Conservation (phyloP, 1,140 invertebrate species). For the Battus philenor region DNA sequence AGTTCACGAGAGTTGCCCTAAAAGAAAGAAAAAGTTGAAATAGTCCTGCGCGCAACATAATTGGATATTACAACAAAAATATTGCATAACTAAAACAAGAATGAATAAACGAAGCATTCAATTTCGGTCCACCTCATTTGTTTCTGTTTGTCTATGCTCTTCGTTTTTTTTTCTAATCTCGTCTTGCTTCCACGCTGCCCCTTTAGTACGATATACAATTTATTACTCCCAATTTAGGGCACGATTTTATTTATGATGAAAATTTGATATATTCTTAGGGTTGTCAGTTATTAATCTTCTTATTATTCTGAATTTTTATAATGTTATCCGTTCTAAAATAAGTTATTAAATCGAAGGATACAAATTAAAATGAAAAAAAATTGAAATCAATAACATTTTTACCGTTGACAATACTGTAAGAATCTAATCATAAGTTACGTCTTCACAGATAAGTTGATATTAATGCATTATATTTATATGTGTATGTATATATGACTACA, state of each 20-base stretch:
- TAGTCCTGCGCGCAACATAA: constrained; percentile 50
- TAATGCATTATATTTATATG: too few species aligned
- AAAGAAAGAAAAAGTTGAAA: constrained; percentile 45
- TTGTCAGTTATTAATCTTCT: constrained; percentile 20
- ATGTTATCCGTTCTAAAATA: too few species aligned
- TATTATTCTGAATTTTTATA: neutral
- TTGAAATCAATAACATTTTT: too few species aligned
- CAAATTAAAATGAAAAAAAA: too few species aligned
- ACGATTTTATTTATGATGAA: constrained; percentile 61
- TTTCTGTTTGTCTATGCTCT: constrained; percentile 50
- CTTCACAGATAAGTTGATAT: too few species aligned
- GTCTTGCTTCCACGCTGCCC: constrained; percentile 24
- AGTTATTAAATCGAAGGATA: too few species aligned
- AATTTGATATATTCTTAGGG: constrained; percentile 37
- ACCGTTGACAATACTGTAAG: too few species aligned
- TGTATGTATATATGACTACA: too few species aligned
- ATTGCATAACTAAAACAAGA: constrained; percentile 57
- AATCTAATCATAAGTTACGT: too few species aligned
- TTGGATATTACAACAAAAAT: constrained; percentile 67
- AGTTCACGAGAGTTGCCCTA: constrained; percentile 47
- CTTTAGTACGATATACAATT: constrained; percentile 50
- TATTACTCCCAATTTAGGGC: constrained; percentile 67
- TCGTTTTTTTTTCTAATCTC: constrained; percentile 36
- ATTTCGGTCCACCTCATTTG: constrained; percentile 57
- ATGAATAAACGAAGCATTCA: constrained; percentile 48